phyloP scores from a whole-genome alignment of 2,888 invertebrate species.

The Auanema freiburgensis region DNA sequence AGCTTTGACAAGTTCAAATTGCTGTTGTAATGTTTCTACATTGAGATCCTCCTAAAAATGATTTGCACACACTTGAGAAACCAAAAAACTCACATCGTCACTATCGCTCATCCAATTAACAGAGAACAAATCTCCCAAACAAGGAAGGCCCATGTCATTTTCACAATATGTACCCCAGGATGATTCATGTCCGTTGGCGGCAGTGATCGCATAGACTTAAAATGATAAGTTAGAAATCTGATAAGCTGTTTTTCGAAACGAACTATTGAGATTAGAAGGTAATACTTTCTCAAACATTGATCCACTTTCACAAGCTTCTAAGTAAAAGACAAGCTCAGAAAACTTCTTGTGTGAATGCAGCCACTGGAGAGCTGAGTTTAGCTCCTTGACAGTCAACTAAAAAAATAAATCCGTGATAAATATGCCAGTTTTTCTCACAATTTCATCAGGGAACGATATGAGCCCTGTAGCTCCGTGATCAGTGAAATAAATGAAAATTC shows the following conservation, averaged over 20 bases:
- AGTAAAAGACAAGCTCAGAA: conserved; percentile 70
- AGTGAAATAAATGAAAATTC: conserved; percentile 72
- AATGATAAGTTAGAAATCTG: no score
- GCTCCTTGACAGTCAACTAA: conserved; percentile 65
- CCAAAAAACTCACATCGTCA: conserved; percentile 65
- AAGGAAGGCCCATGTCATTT: conserved; percentile 58
- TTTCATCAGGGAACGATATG: conserved; percentile 69
- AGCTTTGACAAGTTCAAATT: conserved; percentile 69
- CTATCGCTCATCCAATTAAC: conserved; percentile 73
- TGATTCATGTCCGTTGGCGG: conserved; percentile 71
- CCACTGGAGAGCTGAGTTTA: conserved; percentile 65
- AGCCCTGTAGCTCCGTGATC: conserved; percentile 73
- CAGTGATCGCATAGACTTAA: conserved; percentile 72
- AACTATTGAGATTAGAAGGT: conserved; percentile 23
- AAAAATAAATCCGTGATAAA: not conserved
- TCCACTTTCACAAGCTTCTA: conserved; percentile 73
- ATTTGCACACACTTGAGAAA: not conserved
- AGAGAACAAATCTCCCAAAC: conserved; percentile 72
- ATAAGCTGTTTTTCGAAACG: no score
- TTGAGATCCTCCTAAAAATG: conserved; percentile 67
- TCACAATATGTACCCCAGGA: conserved; percentile 73
- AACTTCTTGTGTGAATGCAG: conserved; percentile 68
- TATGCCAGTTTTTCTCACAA: conserved; percentile 49
- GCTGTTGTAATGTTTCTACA: conserved; percentile 69
- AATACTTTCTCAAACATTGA: conserved; percentile 72